phyloP scores from a whole-genome alignment of 2,113 vertebrate genomes.

The Ailuropoda melanoleuca region DNA sequence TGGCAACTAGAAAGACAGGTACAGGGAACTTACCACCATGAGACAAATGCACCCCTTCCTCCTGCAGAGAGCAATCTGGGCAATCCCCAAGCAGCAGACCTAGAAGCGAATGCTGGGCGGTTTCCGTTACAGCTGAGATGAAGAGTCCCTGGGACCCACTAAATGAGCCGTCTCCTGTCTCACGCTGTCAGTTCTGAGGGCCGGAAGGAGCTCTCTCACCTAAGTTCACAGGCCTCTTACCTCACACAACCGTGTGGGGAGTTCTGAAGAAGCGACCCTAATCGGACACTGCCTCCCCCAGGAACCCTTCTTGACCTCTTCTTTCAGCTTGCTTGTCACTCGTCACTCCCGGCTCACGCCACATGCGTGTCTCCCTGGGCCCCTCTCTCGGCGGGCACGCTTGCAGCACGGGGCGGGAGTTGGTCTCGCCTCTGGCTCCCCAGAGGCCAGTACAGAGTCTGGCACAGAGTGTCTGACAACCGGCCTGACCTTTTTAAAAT shows the following conservation, averaged over 20 bases:
- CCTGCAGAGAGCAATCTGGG: background rate
- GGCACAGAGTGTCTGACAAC: background rate
- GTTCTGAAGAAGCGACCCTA: background rate
- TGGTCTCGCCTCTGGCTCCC: background rate
- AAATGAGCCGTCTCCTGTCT: background rate
- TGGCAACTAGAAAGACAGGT: background rate
- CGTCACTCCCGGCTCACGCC: background rate
- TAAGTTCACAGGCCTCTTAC: background rate
- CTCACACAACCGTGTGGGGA: background rate
- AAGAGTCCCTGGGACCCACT: background rate
- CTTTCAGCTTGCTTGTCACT: background rate
- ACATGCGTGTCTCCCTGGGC: fast-evolving
- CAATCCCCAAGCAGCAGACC: background rate
- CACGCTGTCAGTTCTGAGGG: background rate
- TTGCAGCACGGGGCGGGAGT: background rate
- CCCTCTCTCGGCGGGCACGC: background rate
- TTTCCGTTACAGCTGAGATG: background rate
- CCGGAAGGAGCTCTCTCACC: background rate
- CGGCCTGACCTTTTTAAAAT: background rate
- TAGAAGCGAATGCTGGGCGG: background rate
- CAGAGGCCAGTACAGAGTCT: background rate
- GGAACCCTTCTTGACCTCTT: background rate
- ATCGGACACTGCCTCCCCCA: background rate
- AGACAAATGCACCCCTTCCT: background rate
- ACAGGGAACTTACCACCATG: background rate